Conservation (phyloP, 1,140 invertebrate species). For the Lasioglossum baleicum region DNA sequence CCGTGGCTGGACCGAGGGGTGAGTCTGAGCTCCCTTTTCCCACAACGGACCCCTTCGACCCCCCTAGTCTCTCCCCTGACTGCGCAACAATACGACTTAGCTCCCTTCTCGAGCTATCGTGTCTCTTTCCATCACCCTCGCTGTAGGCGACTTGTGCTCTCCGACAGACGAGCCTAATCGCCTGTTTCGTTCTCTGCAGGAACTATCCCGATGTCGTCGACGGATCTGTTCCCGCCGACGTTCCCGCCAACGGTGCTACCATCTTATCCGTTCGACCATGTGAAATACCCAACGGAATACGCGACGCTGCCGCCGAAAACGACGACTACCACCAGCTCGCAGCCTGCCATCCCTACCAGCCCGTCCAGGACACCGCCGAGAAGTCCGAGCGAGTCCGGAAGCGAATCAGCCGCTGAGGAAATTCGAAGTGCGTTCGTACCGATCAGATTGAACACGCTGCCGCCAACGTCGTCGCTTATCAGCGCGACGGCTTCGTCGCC, state of each 20-base stretch:
- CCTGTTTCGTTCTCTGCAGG: conserved; percentile 65
- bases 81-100: conserved; percentile 66
- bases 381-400: conserved; percentile 78
- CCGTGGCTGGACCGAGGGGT: conserved; percentile 69
- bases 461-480: conserved; percentile 65
- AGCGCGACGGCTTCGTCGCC: conserved; percentile 82
- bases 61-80: conserved; percentile 18
- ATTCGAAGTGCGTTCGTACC: conserved; percentile 87
- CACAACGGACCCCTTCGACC: conserved; percentile 61
- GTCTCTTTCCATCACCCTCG: conserved; percentile 28
- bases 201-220: conserved; percentile 68
- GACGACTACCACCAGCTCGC: conserved; percentile 16
- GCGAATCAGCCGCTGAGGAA: conserved; percentile 82
- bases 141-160: conserved; percentile 1
- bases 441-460: conserved; percentile 73
- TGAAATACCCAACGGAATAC: conserved; percentile 70
- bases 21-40: conserved; percentile 68
- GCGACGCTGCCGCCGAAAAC: conserved; percentile 28
- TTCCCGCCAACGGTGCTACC: conserved; percentile 70
- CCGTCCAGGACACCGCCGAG: conserved; percentile 69
- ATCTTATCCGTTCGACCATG: conserved; percentile 68
- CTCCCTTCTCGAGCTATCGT: conserved; percentile 29
- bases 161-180: conserved; percentile 24
- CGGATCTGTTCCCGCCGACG: conserved; percentile 70
- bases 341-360: conserved; percentile 53